A percentile compares a stretch with the other conserved stretches of the same genome.
phyloP scores from a whole-genome alignment of 2,888 invertebrate species.

The Atherix ibis region DNA sequence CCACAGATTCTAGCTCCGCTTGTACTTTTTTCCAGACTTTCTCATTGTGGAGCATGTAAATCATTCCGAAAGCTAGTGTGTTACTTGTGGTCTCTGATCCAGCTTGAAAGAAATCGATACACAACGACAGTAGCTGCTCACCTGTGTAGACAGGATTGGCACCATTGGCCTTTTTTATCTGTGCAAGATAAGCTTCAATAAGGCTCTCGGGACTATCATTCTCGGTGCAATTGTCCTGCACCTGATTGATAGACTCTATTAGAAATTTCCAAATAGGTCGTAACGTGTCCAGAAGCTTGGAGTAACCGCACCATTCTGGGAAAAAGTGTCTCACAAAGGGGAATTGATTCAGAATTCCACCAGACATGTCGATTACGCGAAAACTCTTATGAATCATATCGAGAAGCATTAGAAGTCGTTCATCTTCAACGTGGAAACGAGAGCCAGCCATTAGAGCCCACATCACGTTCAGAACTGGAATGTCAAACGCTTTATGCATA shows the following conservation, averaged over 20 bases:
- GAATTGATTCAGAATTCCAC: slow-evolving; percentile 50
- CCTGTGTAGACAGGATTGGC: slow-evolving; percentile 32
- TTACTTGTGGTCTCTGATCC: slow-evolving; percentile 40
- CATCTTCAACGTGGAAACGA: slow-evolving; percentile 42
- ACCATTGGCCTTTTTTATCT: slow-evolving; percentile 32
- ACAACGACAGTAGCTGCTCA: slow-evolving; percentile 39
- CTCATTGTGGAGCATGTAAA: slow-evolving; percentile 39
- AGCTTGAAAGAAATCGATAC: slow-evolving; percentile 44
- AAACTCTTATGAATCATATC: slow-evolving; percentile 46
- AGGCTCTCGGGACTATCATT: slow-evolving; percentile 23
- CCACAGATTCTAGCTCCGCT: slow-evolving; percentile 32
- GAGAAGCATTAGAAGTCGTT: slow-evolving; percentile 38
- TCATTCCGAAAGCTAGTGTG: slow-evolving; percentile 38
- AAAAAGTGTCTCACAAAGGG: slow-evolving; percentile 50
- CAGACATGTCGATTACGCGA: slow-evolving; percentile 44
- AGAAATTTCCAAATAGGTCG: slow-evolving; percentile 38
- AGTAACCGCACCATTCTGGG: slow-evolving; percentile 47
- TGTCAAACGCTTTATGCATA: slow-evolving; percentile 39
- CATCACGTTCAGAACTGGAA: slow-evolving; percentile 48
- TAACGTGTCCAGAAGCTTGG: slow-evolving; percentile 36
- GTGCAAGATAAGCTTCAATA: slow-evolving; percentile 38
- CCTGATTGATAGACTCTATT: slow-evolving; percentile 39
- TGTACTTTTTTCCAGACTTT: slow-evolving; percentile 38
- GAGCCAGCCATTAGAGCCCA: slow-evolving; percentile 54
- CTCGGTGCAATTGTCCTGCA: slow-evolving; percentile 31